phyloP scores from a whole-genome alignment of 2,113 vertebrate species.

The Felis catus region F.catus_Fca126_mat1.0 CM031418.1:106410001-106410500 shows the following conservation, averaged over 20 bases:
- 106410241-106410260: neutral
- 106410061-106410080: neutral
- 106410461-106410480: neutral
- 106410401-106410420: neutral
- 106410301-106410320: neutral
- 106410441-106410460: neutral
- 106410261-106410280: neutral
- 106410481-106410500: neutral
- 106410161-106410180: neutral
- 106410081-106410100: neutral
- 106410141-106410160: neutral
- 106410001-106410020: neutral
- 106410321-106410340: neutral
- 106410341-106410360: neutral
- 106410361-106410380: neutral
- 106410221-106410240: neutral
- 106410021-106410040: neutral
- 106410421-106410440: neutral
- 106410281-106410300: neutral
- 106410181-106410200: neutral
- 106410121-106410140: neutral
- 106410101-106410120: neutral
- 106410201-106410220: neutral
- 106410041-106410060: neutral
- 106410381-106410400: neutral